phyloP scores from a whole-genome alignment of 2,888 invertebrate genomes.

The Empis stercorea region DNA sequence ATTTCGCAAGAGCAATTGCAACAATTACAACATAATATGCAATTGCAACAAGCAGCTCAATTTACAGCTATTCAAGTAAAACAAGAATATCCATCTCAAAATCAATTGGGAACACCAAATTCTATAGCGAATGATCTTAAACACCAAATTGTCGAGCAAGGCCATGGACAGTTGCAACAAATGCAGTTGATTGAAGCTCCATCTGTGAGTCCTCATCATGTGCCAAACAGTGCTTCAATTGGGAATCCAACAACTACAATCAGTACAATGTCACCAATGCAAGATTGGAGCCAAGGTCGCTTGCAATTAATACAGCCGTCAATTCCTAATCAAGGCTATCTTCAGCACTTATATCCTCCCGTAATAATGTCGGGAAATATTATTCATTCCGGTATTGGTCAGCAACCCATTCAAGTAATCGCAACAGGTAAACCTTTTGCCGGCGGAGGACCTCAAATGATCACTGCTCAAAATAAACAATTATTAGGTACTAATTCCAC shows the following conservation, averaged over 20 bases:
- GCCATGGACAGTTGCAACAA: constrained; percentile 38
- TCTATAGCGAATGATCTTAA: constrained; percentile 23
- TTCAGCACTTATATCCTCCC: constrained; percentile 62
- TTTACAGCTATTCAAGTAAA: constrained; percentile 35
- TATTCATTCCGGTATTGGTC: constrained; percentile 40
- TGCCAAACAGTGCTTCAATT: constrained; percentile 25
- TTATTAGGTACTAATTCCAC: constrained; percentile 40
- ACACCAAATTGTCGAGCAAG: constrained; percentile 36
- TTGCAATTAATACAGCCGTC: constrained; percentile 77
- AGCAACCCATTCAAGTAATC: constrained; percentile 52
- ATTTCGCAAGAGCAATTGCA: constrained; percentile 41
- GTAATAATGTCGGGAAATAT: constrained; percentile 74
- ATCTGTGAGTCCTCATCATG: constrained; percentile 38
- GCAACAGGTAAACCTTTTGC: constrained; percentile 75
- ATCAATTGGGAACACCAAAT: constrained; percentile 13
- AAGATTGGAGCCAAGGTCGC: constrained; percentile 61
- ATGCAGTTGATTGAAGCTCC: constrained; percentile 35
- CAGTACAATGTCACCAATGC: constrained; percentile 65
- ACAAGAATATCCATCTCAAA: constrained; percentile 32
- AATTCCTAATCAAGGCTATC: constrained; percentile 55
- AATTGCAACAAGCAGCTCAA: constrained; percentile 46
- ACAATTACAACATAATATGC: constrained; percentile 46
- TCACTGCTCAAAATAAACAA: constrained; percentile 59
- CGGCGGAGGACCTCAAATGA: constrained; percentile 72
- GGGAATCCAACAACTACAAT: constrained; percentile 47